Conservation (phyloP, 2,113 vertebrate species). For the Odocoileus virginianus region DNA sequence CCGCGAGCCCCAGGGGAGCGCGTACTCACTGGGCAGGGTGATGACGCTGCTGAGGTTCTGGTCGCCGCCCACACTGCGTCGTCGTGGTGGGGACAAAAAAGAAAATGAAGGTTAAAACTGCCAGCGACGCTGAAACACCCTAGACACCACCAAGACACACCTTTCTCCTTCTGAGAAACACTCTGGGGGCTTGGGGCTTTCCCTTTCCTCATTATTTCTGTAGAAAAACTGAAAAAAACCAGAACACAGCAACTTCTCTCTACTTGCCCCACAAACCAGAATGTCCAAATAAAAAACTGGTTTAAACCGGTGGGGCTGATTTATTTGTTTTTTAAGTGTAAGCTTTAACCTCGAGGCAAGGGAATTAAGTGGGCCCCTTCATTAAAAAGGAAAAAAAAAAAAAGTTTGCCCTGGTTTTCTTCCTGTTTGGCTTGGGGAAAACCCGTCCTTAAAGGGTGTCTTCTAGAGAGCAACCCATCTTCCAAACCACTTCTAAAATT, state of each 20-base stretch:
- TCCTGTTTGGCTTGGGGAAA: neutral
- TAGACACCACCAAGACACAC: neutral
- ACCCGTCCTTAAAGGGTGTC: neutral
- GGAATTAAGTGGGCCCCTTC: neutral
- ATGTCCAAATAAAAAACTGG: neutral
- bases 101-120: neutral
- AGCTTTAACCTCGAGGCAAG: neutral
- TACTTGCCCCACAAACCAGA: neutral
- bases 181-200: neutral
- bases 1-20: accelerated
- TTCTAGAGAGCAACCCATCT: neutral
- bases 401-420: neutral
- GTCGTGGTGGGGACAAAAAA: neutral
- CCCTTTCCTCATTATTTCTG: neutral
- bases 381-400: neutral
- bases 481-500: neutral
- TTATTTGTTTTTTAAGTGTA: neutral
- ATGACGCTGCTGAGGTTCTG: slow-evolving; percentile 74
- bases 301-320: neutral
- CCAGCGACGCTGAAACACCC: neutral
- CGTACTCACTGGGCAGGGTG: slow-evolving; percentile 82
- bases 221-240: neutral
- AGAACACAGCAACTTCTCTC: neutral
- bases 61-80: slow-evolving; percentile 80
- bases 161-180: neutral